Percentiles rank a stretch among this genome's conserved stretches.
Evolutionary conservation across 2,888 invertebrate genomes (phyloP).

Genomic region (Volucella inflata): DNA sequence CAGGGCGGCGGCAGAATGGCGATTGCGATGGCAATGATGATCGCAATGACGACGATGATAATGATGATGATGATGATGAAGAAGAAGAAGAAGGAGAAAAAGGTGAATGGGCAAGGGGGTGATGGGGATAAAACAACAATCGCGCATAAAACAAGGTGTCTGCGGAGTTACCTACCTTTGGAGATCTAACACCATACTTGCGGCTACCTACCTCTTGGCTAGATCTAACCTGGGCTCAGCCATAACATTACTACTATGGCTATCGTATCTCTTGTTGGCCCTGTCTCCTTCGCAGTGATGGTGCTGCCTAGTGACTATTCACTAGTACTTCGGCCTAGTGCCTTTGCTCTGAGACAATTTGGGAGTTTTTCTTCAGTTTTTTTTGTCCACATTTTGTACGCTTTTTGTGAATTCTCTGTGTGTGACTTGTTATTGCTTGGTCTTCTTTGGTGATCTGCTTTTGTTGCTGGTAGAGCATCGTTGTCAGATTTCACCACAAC

Average conservation of each 20-base stretch:
- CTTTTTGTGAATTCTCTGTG: constrained; percentile 44
- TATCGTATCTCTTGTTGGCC: constrained; percentile 44
- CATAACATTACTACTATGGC: constrained; percentile 35
- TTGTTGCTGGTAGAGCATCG: constrained; percentile 70
- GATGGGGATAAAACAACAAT: constrained; percentile 42
- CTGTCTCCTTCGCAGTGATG: constrained; percentile 18
- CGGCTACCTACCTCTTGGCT: constrained; percentile 63
- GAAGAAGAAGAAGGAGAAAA: not conserved
- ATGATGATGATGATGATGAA: too few species aligned
- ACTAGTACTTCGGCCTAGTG: constrained; percentile 3
- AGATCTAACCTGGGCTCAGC: constrained; percentile 42
- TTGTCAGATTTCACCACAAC: constrained; percentile 73
- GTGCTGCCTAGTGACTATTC: too few species aligned
- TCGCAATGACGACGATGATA: too few species aligned
- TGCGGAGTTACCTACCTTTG: constrained; percentile 74
- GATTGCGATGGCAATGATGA: too few species aligned
- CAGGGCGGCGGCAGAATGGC: not conserved
- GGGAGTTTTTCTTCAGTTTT: constrained; percentile 60
- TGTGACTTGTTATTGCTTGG: constrained; percentile 60
- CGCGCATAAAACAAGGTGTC: constrained; percentile 73
- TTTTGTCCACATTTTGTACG: not conserved
- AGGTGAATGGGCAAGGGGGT: not conserved
- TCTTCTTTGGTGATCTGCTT: constrained; percentile 73
- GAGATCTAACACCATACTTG: constrained; percentile 68
- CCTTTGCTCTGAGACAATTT: constrained; percentile 64